These are phyloP conservation scores for Trachelipus rathkii DNA, from an alignment of 1,140 invertebrate species.

Conservation along the genomic window DNA sequence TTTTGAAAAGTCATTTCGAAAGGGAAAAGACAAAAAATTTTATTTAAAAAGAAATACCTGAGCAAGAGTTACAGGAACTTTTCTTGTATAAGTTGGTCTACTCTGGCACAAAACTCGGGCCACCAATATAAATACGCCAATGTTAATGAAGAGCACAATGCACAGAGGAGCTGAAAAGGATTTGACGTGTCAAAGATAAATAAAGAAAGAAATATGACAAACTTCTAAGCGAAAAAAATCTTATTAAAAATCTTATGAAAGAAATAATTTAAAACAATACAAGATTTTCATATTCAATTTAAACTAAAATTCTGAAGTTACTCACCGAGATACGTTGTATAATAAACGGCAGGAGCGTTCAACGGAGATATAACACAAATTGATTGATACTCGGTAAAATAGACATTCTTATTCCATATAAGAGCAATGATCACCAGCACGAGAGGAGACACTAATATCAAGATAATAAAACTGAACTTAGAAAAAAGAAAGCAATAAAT, in stretches of 20 bases:
- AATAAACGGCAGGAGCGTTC: slow-evolving; percentile 50
- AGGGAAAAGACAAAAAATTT: too few species aligned
- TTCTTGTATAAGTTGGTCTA: slow-evolving; percentile 35
- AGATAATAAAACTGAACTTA: too few species aligned
- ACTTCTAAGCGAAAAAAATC: neutral
- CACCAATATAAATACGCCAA: slow-evolving; percentile 54
- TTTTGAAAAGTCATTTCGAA: too few species aligned
- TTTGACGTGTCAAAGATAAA: neutral
- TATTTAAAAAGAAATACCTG: slow-evolving; percentile 18
- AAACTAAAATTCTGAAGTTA: neutral
- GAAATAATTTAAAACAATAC: neutral
- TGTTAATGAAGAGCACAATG: slow-evolving; percentile 54
- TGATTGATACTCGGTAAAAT: slow-evolving; percentile 26
- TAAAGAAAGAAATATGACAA: neutral
- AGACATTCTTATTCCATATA: slow-evolving; percentile 24
- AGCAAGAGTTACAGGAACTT: slow-evolving; percentile 23
- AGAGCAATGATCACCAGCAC: slow-evolving; percentile 29
- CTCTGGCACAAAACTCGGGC: slow-evolving; percentile 53
- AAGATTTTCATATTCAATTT: neutral
- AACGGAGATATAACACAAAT: slow-evolving; percentile 35
- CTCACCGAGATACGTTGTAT: slow-evolving; percentile 49
- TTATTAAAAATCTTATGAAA: too few species aligned
- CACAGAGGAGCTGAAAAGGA: slow-evolving; percentile 50
- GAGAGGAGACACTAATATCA: slow-evolving; percentile 28
- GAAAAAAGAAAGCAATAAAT: too few species aligned